Evolutionary conservation across 2,113 vertebrate genomes (phyloP), one percentile per base, ranked within the genome.

Genomic region (Otus sunia): DNA sequence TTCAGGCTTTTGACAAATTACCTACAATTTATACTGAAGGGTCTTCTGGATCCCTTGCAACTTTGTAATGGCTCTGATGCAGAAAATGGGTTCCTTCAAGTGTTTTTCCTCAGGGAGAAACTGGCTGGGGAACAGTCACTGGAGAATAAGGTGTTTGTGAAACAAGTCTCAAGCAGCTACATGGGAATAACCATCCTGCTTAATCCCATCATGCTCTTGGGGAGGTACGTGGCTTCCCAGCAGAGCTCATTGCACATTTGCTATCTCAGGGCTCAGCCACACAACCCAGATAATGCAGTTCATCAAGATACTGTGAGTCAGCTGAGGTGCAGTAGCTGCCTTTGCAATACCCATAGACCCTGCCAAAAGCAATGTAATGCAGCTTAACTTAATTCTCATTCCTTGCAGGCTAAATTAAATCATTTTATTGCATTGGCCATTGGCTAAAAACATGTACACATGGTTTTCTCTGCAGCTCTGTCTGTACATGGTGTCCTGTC

Each of bases 221-320:
- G 78, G 62, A 64, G 36, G 22, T n/a, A 11, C 36, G 62, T 36
- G 19, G 16, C 34, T 90, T 94, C 68, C 36, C 72, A 88, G 55
- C 12, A 80, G 50, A 73, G 41, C n/a, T 67, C 69, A 59, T 4
- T 68, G 71, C 0, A 0, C 15, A 12, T 60, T 80, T 80, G 11
- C 19, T 50, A 2, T 49, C 49, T 34, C 9, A 3, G 36, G 16
- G 30, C 30, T 86, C 71, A 83, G 67, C 49, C 50, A 74, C 32
- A 45, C 2, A 2, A 53, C 6, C 5, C 37, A 58, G 36, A 66
- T 34, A 83, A 41, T 0, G 2, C 5, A 45, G 3, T 1, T 77
- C 41, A 66, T 77, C 55, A 47, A 74, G 50, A 47, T 13, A 36
- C 10, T 16, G 4, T 23, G 36, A 93, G 69, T 45, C 78, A 82